Evolutionary conservation across 2,797 vertebrate species (phyloP), one percentile per base, ranked within the genome.

Genomic region (Sebastes wilsoni): DNA sequence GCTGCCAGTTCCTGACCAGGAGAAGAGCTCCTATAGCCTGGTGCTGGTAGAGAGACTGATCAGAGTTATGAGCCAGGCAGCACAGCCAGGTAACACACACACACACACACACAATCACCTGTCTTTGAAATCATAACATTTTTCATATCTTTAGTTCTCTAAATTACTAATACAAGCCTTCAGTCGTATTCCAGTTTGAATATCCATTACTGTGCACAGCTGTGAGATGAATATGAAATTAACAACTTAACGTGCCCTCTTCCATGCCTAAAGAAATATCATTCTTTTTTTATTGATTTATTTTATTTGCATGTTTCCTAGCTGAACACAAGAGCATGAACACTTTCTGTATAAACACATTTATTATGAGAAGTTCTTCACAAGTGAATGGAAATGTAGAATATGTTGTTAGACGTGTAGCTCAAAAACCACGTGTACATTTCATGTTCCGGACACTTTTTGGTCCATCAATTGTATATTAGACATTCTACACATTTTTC

Each of bases 31-130:
- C 0, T 99, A 99, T 89, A 99, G 98, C 77, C 96, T 97, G 27
- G 97, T 98, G 2, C 95, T 99, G 66, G 96, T 96, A 0, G 98
- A 99, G 84, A 94, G 97, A 71, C 96, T 99, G 22, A 99, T 99
- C 89, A 90, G 97, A 77, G 96, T 98, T 71, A 98, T 98, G 97
- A 99, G 95, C 91, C 96, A 95, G 1, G 97, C 98, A 22, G 95
- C 98, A 36, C 97, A 97, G 72, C 97, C 97, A 96, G 99, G 98
- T 99, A 76, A 10, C 54, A 13, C 42, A 69, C 32, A 5, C 56
- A 69, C 32, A 13, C 32, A 65, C 46, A 13, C 36, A 69, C 32
- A 65, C 30, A 2, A 3, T 8, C 34, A 59, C 4, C 49, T 23
- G 52, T 14, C 67, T 55, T 69, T 56, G 49, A 52, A 10, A 52